Base-by-base conservation (phyloP, 2,888 invertebrate species). In the Tenthredo notha region DNA sequence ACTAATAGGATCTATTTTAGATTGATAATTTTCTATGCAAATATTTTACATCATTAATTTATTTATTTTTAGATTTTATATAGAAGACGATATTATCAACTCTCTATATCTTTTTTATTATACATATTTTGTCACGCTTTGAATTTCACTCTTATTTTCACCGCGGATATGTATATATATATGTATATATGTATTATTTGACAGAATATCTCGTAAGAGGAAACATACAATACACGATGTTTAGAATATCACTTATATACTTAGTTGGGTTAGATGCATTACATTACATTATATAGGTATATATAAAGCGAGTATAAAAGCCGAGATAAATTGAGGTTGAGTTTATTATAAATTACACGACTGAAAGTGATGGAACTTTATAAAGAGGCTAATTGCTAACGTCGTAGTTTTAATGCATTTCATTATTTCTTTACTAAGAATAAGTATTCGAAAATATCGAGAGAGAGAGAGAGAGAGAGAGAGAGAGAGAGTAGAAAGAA, bases 341-440 rank as follows among this genome's bases (percentile, higher is more conserved):
- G 54, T 77, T 50, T 77, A 54, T 77, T 74, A 74, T 74, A 77
- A 77, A 77, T 77, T 77, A 74, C 43, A 43, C 54, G 50, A n/a
- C 40, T 50, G 29, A 77, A 77, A 50, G 54, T 29, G 77, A 50
- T 77, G 54, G 77, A 77, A 77, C 50, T 77, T 54, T 77, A 54
- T 54, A 29, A 77, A 77, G 77, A 77, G 77, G 77, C 54, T 77
- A 77, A 77, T 77, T 77, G 77, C 77, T 54, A 29, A 77, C 54
- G 54, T 77, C 50, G 54, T 29, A n/a, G 47, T n/a, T 77, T 10
- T 18, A 50, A 50, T 40, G 29, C 33, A 9, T 54, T 18, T 54
- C 33, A 74, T 74, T 74, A 74, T 43, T 25, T 61, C 61, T 61
- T 25, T 61, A 61, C 25, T 61, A 12, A 2, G 25, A 2, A 33